Conservation (phyloP, 2,797 vertebrate genomes). For the Eidolon dupreanum region DNA sequence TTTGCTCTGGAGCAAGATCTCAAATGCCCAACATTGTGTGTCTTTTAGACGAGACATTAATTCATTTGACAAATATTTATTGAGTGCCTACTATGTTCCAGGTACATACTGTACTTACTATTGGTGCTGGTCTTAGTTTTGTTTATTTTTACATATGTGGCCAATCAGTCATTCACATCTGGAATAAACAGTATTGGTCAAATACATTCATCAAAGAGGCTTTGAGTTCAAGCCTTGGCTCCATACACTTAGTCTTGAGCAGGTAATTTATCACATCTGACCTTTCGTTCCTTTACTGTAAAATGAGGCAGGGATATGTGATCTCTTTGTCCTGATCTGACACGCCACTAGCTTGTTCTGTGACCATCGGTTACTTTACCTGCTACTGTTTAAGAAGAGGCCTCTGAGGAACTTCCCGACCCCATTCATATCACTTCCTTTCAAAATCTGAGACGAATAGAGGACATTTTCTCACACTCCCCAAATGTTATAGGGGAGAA, state of each 20-base stretch:
- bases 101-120: not conserved
- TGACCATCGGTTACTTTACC: not conserved
- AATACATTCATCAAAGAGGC: not conserved
- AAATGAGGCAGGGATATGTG: not conserved
- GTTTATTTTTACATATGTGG: slow-evolving; percentile 23
- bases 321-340: not conserved
- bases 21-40: not conserved
- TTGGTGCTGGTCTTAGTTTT: not conserved
- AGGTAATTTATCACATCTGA: not conserved
- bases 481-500: not conserved
- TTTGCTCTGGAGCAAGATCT: too few relatives aligned
- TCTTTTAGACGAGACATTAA: not conserved
- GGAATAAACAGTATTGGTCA: not conserved
- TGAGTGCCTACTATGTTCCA: not conserved
- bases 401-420: not conserved
- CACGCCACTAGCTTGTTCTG: not conserved
- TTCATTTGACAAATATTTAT: slow-evolving; percentile 61
- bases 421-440: not conserved
- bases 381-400: not conserved
- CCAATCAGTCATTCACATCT: not conserved
- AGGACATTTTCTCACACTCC: not conserved
- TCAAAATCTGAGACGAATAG: not conserved
- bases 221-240: slow-evolving; percentile 11
- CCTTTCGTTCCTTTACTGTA: not conserved
- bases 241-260: not conserved